Base-by-base conservation (phyloP, 2,888 invertebrate species). In the Leptopterna dolabrata region DNA sequence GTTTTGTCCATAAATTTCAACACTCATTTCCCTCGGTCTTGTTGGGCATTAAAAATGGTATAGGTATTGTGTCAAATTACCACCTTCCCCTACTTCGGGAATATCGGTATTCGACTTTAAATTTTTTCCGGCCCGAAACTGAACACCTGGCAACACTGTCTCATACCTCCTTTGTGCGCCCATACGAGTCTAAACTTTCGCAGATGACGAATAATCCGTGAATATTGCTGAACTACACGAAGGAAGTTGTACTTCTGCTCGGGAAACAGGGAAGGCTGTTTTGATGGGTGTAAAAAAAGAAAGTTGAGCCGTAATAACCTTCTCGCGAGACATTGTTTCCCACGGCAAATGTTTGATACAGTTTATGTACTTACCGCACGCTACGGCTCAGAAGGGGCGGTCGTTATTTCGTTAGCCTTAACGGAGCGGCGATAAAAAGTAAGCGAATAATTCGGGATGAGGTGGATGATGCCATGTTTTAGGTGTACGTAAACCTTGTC, bases 341-440 rank as follows among this genome's bases (percentile, higher is more conserved):
- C 27, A n/a, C 78, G 36, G 41, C 78, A 78, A 45, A 43, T 78
- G 78, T 78, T 78, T 78, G 78, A 78, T 78, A 78, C 45, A 78
- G 78, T 78, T 78, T 78, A 78, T 78, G 78, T 78, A 78, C 45
- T 45, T 45, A 78, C 78, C 41, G 78, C 78, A 78, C 78, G 78
- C 78, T 78, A 78, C 47, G 43, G 45, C 47, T 43, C 14, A 9
- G 63, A 19, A 63, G 24, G 78, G 43, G 27, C 24, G 47, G 78
- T 27, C 27, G 78, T 78, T 41, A 45, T 78, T 78, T 78, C 45
- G 78, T 13, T 45, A 19, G 45, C 78, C 78, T 78, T 45, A 30
- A 41, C 30, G 76, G 76, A 36, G 30, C 51, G n/a, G 51, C 73
- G 73, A 73, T 73, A 73, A 78, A 78, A 78, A 78, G 78, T 78